These are phyloP conservation scores for Andrena trimmerana DNA, from an alignment of 2,888 invertebrate genomes.

Conservation along the genomic window DNA sequence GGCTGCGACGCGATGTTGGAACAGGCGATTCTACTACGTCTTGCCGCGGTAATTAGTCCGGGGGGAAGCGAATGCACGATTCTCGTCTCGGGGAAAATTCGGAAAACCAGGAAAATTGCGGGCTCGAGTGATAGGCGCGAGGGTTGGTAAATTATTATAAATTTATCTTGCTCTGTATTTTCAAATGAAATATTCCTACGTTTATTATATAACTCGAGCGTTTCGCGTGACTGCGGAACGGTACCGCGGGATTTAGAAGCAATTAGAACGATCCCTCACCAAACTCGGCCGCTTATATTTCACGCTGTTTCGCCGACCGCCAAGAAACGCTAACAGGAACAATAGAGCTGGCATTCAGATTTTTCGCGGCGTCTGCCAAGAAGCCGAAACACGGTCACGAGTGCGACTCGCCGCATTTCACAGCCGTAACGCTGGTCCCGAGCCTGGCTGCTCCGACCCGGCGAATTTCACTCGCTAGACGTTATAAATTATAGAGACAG, in stretches of 20 bases:
- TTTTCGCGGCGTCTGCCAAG: slow-evolving; percentile 1
- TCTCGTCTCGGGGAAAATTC: too few relatives aligned
- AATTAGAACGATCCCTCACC: neutral
- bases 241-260: too few relatives aligned
- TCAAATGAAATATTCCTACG: too few relatives aligned
- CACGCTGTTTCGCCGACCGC: neutral
- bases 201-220: too few relatives aligned
- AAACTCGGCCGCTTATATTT: neutral
- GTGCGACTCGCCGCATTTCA: slow-evolving; percentile 19
- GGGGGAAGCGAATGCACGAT: too few relatives aligned
- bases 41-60: neutral
- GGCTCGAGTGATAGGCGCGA: too few relatives aligned
- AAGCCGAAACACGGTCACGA: slow-evolving; percentile 10
- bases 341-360: neutral
- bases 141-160: too few relatives aligned
- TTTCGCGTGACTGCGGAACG: too few relatives aligned
- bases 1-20: too few relatives aligned
- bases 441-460: slow-evolving; percentile 13
- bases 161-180: too few relatives aligned
- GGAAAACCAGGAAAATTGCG: too few relatives aligned
- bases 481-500: slow-evolving; percentile 32
- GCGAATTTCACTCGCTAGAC: slow-evolving; percentile 29
- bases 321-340: neutral
- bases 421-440: slow-evolving; percentile 2
- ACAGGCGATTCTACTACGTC: neutral